phyloP scores from a whole-genome alignment of 2,888 invertebrate genomes.

The Sacculina carcini region DNA sequence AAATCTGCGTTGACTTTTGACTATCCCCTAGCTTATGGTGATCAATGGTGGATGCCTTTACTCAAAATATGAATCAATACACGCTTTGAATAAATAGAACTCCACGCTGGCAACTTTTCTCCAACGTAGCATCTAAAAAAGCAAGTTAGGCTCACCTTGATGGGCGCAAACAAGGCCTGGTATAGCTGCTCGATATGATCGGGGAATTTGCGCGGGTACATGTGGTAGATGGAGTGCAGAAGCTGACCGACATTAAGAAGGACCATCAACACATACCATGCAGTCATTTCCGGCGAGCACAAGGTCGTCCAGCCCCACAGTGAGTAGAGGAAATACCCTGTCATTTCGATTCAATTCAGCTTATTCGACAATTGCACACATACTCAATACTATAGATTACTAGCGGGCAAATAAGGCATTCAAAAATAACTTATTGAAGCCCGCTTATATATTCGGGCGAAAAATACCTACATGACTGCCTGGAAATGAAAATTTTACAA shows the following conservation, averaged over 20 bases:
- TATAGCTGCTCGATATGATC: slow-evolving; percentile 57
- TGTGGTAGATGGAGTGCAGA: slow-evolving; percentile 48
- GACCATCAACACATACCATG: slow-evolving; percentile 62
- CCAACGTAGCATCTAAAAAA: not conserved
- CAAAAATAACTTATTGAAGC: too few relatives aligned
- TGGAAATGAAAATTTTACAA: too few relatives aligned
- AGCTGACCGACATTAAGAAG: slow-evolving; percentile 52
- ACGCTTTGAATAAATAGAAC: not conserved
- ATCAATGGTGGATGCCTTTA: too few relatives aligned
- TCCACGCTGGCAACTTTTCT: not conserved
- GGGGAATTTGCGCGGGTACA: slow-evolving; percentile 56
- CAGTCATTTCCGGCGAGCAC: slow-evolving; percentile 61
- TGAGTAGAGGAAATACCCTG: slow-evolving; percentile 50
- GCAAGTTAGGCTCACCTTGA: slow-evolving; percentile 23
- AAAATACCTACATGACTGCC: too few relatives aligned
- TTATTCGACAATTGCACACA: too few relatives aligned
- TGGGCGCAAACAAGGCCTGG: slow-evolving; percentile 47
- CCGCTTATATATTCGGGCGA: too few relatives aligned
- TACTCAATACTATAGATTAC: too few relatives aligned
- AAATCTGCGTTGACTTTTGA: too few relatives aligned
- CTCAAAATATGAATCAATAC: too few relatives aligned
- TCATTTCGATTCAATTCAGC: too few relatives aligned
- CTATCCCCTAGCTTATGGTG: too few relatives aligned
- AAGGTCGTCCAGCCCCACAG: slow-evolving; percentile 76
- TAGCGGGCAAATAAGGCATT: too few relatives aligned